Evolutionary conservation across 2,113 vertebrate species (phyloP).

Genomic region (Phaetusa simplex): DNA sequence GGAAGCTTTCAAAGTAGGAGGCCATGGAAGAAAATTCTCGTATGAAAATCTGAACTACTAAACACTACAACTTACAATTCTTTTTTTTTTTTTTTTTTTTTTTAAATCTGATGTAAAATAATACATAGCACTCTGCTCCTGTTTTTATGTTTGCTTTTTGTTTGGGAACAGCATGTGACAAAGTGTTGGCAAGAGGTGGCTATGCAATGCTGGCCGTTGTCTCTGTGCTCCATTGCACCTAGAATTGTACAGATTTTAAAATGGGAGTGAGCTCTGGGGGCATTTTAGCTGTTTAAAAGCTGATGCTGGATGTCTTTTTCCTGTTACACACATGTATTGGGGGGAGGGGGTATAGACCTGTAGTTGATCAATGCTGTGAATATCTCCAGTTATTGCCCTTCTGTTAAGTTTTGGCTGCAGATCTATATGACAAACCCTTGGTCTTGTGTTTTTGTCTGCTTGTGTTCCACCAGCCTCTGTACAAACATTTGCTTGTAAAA

Average conservation of each 20-base stretch:
- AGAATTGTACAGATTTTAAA: background rate
- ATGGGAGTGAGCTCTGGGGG: background rate
- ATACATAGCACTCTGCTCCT: background rate
- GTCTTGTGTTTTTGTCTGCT: slow-evolving; percentile 14
- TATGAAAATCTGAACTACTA: background rate
- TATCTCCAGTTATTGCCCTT: slow-evolving; percentile 18
- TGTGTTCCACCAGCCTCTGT: slow-evolving; percentile 23
- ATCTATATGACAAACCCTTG: background rate
- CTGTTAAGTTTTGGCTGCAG: slow-evolving; percentile 18
- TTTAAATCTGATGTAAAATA: background rate
- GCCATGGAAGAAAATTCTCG: background rate
- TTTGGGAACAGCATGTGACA: background rate
- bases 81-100: background rate
- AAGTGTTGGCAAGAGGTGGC: background rate
- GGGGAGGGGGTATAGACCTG: background rate
- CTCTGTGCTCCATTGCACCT: background rate
- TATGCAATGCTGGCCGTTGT: background rate
- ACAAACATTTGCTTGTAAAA: slow-evolving; percentile 48
- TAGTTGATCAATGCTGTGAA: background rate
- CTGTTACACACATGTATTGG: background rate
- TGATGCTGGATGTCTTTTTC: slow-evolving; percentile 19
- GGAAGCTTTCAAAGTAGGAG: background rate
- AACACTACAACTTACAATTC: background rate
- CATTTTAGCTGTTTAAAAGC: background rate
- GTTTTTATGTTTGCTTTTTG: background rate